These are phyloP conservation scores for Thecocarcelia acutangulata DNA, from an alignment of 2,888 invertebrate species.

Conservation along the genomic window DNA sequence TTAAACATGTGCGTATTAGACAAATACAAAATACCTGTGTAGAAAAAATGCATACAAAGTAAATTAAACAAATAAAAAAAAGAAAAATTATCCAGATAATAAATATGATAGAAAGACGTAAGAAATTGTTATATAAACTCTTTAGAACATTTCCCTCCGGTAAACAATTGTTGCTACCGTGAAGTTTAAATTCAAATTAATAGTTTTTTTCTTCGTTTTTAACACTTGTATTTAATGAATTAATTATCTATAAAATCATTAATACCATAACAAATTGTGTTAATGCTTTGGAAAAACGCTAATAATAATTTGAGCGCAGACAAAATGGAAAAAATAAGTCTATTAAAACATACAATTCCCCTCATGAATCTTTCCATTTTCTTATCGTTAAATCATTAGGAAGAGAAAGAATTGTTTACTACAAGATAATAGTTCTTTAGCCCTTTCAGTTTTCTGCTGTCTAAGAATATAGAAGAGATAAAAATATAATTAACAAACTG, in stretches of 20 bases:
- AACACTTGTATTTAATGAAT: constrained; percentile 53
- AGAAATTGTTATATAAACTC: constrained; percentile 6
- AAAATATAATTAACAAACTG: constrained; percentile 49
- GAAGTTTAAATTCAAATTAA: constrained; percentile 20
- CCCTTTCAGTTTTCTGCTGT: not conserved
- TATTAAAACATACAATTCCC: constrained; percentile 6
- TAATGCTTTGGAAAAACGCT: constrained; percentile 2
- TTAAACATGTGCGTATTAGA: too few relatives aligned
- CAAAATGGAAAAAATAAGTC: not conserved
- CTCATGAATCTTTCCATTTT: constrained; percentile 13
- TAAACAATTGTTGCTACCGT: constrained; percentile 14
- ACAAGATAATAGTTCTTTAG: constrained; percentile 2
- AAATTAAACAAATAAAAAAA: not conserved
- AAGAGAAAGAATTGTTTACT: not conserved
- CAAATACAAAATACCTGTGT: too few relatives aligned
- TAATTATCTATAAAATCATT: constrained; percentile 58
- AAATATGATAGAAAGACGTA: constrained; percentile 15
- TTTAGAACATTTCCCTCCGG: not conserved
- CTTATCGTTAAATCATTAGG: constrained; percentile 22
- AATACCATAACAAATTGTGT: constrained; percentile 33
- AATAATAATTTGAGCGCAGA: not conserved
- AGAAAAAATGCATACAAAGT: too few relatives aligned
- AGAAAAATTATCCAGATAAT: constrained; percentile 28
- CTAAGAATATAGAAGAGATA: constrained; percentile 5
- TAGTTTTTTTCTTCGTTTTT: constrained; percentile 29